Base-by-base conservation (phyloP, 2,113 vertebrate genomes). In the Oreotrochilus melanogaster region DNA sequence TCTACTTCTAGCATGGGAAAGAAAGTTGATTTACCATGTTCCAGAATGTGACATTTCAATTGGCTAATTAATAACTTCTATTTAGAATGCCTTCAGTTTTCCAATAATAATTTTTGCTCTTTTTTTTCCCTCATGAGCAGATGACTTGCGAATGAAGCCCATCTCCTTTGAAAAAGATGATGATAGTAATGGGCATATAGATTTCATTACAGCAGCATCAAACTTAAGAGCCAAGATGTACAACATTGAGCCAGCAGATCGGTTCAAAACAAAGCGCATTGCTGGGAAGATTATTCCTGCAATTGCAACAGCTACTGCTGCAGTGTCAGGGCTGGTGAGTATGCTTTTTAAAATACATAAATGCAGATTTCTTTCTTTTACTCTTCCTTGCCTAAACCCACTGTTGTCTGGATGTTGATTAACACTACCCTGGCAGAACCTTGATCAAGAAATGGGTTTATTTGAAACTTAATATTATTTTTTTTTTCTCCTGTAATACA, bases 231-330 rank as follows among this genome's bases (percentile, higher is more conserved):
- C 99, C 86, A 98, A 94, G 88, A 99, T 99, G 99, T 99, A 99
- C 95, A 98, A 97, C 85, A 99, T 99, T 1, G 99, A 99, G 50
- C 98, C 98, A 6, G 99, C 99, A 16, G 99, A 99, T 95, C 97
- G 99, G 53, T 98, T 99, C 47, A 99, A 99, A 98, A 99, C 99
- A 80, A 99, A 99, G 88, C 99, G 99, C 54, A 99, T 99, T 62
- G 99, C 99, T 54, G 99, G 99, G 12, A 99, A 99, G 97, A 99
- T 99, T 92, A 99, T 99, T 95, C 99, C 99, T 31, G 99, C 99
- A 30, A 99, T 99, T 62, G 99, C 99, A 90, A 99, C 99, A n/a
- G 98, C 99, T 57, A 99, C 99, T 31, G 99, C 99, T 66, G 98
- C 99, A 15, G 99, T 99, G 22, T 99, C 99, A 54, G 99, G 99